Base-by-base conservation (phyloP, 2,888 invertebrate species). In the Tridacna gigas region DNA sequence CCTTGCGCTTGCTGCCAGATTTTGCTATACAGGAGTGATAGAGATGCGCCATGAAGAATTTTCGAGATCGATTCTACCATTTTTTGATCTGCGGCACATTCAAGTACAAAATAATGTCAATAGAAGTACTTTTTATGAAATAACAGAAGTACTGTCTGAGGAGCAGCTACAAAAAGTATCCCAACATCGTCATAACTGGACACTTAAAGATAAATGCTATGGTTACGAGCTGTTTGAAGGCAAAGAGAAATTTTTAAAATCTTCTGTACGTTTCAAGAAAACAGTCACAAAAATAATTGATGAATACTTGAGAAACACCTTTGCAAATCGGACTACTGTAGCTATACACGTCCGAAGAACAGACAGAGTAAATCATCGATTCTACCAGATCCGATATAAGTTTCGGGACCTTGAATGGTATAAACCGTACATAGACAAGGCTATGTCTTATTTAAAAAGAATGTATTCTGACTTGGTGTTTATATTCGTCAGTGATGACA, bases 401-500 rank as follows among this genome's bases (percentile, higher is more conserved):
- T 56, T 5, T 11, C 1, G 18, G 1, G 56, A 56, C 20, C 56
- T 56, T 5, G 22, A 25, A 9, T 63, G n/a, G 63, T 63, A 63
- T 9, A 22, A 25, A 63, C n/a, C n/a, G 1, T 63, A 4, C 25
- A 63, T 63, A 1, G 2, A 22, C 63, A 63, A 22, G 25, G 63
- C 63, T 4, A 25, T 63, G 22, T n/a, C 13, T 13, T 63, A 25
- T 63, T 5, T 63, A 4, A 63, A 25, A 13, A 25, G 22, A 5
- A 63, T n/a, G 11, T 22, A 25, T 63, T 25, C 13, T 13, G 22
- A 22, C 22, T n/a, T 63, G 22, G 13, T 13, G 5, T 63, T 63
- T 63, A 63, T 63, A n/a, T 63, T 63, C 25, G 22, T 63, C 1
- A 63, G 63, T 22, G 63, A 63, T 9, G 63, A 63, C 25, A 63